phyloP scores from a whole-genome alignment of 2,888 invertebrate genomes.

The Biston stratarius region DNA sequence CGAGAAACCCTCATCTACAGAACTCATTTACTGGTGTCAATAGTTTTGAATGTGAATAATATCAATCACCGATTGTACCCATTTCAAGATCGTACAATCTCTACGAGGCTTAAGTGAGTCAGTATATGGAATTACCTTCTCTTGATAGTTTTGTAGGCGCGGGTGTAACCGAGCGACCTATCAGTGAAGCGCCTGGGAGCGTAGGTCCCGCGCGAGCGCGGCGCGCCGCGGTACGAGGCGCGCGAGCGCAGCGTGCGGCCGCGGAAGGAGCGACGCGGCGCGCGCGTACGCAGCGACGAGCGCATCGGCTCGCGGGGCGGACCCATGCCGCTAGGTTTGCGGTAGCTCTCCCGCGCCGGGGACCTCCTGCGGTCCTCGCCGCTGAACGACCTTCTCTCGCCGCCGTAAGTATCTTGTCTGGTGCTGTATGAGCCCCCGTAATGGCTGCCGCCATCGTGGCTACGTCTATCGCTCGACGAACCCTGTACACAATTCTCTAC shows the following conservation, averaged over 20 bases:
- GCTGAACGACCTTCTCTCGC: conserved; percentile 81
- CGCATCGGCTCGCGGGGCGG: conserved; percentile 78
- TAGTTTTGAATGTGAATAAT: conserved; percentile 5
- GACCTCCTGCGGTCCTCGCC: conserved; percentile 86
- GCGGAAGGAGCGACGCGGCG: conserved; percentile 84
- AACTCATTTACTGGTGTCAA: conserved; percentile 10
- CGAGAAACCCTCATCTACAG: conserved; percentile 15
- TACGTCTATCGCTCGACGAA: conserved; percentile 84
- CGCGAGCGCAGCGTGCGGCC: conserved; percentile 85
- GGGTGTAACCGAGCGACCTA: conserved; percentile 75
- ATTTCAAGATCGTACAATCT: conserved; percentile 6
- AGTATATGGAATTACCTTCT: conserved; percentile 79
- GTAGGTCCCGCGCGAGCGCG: conserved; percentile 83
- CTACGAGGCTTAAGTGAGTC: conserved; percentile 55
- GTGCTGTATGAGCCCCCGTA: conserved; percentile 84
- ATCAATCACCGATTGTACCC: conserved; percentile 4
- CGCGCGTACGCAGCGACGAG: conserved; percentile 79
- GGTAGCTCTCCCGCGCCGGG: conserved; percentile 80
- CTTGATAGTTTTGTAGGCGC: conserved; percentile 79
- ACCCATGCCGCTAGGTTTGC: conserved; percentile 81
- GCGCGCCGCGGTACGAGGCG: conserved; percentile 76
- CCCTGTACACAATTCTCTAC: conserved; percentile 85
- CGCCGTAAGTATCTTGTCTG: conserved; percentile 85
- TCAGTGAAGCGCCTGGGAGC: conserved; percentile 73
- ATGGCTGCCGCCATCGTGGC: conserved; percentile 86